Evolutionary conservation across 1,140 invertebrate genomes (phyloP), one percentile per base, ranked within the genome.

Genomic region (Drosophila sturtevanti): DNA sequence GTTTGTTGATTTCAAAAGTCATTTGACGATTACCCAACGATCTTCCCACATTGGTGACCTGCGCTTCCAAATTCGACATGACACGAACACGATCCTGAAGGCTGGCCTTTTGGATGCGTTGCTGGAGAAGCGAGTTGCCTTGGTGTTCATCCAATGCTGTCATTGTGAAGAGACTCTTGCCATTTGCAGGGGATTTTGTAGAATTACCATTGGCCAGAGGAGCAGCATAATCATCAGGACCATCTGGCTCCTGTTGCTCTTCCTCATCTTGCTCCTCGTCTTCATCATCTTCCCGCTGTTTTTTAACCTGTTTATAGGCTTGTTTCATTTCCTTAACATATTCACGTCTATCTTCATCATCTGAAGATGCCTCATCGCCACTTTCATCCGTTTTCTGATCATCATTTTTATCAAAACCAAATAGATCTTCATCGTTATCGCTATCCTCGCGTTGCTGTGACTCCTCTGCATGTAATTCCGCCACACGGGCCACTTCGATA

Each of bases 251-350:
- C 7, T 44, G 62, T 9, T 44, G 62, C 3, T 69, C 61, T 0
- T 72, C 60, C n/a, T 58, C 64, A 9, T 56, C 51, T 1, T 59
- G 18, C n/a, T 92, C 66, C 6, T 91, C 68, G 85, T 92, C 63
- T 72, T 92, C 77, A 69, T 92, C 79, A 54, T 93, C 81, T 80
- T 92, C 89, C 0, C 82, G 76, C 44, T 93, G 89, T 68, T 89
- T 81, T 72, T 91, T 86, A 18, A 87, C 87, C 77, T 93, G 91
- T 65, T 92, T 92, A 81, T 96, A 95, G 76, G 97, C 94, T 81
- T 95, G 95, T 81, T 96, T 96, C 27, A 97, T 93, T 93, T 98
- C 96, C 80, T 95, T 95, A 0, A 94, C 93, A 95, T 95, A 97
- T 21, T 94, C 93, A 74, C 94, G 94, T 31, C 97, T 96, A 92